Percentiles rank a stretch among this genome's conserved stretches.
Conservation (phyloP, 2,113 vertebrate genomes). For the Dasyurus viverrinus region DNA sequence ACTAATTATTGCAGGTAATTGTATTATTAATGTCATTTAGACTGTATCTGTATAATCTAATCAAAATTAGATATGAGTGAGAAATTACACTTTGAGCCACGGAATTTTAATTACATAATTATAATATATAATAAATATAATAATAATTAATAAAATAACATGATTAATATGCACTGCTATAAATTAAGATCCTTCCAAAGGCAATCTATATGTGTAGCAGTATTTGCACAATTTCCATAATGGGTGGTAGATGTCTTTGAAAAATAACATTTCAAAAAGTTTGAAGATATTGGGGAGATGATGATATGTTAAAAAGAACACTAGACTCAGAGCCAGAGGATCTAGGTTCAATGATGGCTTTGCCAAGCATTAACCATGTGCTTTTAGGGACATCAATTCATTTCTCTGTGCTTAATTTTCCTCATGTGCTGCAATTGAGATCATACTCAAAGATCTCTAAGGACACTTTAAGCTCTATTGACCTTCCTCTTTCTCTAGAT, state of each 20-base stretch:
- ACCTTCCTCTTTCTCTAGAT: neutral
- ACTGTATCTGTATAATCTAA: constrained; percentile 31
- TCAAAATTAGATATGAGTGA: constrained; percentile 37
- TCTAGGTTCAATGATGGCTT: neutral
- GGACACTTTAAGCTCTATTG: neutral
- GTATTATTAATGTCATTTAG: neutral
- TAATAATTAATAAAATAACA: too few species aligned
- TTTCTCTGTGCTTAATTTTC: neutral
- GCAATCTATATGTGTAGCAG: neutral
- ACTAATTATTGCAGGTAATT: neutral
- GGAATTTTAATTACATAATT: neutral
- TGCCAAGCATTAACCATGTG: neutral
- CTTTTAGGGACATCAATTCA: neutral
- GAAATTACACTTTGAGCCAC: neutral
- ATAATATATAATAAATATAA: too few species aligned
- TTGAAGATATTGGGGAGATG: neutral
- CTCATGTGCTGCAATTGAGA: neutral
- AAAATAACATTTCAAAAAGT: neutral
- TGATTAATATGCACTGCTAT: neutral
- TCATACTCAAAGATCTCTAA: neutral
- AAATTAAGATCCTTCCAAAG: neutral
- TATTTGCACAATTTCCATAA: neutral
- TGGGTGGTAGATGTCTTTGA: neutral
- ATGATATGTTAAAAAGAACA: neutral
- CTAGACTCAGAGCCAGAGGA: neutral